Conservation (phyloP, 37 sponge, comb jelly and placozoan genomes). For the Sycon ciliatum region DNA sequence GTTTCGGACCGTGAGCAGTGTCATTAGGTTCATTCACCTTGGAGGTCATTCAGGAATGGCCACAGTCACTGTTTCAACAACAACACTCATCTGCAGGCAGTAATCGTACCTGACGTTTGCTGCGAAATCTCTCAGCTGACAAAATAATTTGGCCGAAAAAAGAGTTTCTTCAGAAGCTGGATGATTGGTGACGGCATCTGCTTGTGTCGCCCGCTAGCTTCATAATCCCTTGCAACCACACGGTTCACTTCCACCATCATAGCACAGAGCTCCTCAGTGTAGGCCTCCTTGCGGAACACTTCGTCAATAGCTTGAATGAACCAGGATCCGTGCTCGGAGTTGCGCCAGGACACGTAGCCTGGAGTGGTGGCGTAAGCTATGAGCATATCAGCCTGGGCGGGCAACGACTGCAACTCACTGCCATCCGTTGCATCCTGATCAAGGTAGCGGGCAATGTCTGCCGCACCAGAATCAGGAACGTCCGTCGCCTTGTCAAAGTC, state of each 20-base stretch:
- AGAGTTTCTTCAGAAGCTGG: slow-evolving; percentile 19
- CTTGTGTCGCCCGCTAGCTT: slow-evolving; percentile 36
- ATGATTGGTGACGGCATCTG: slow-evolving; percentile 14
- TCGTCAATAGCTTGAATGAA: slow-evolving; percentile 70
- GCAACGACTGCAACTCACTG: slow-evolving; percentile 31
- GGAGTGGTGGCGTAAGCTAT: slow-evolving; percentile 73
- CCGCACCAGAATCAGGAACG: too few species aligned
- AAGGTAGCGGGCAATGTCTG: too few species aligned
- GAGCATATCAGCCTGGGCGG: slow-evolving; percentile 70
- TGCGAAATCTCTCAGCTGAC: too few species aligned
- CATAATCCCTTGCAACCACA: slow-evolving; percentile 53
- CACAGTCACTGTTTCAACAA: too few species aligned
- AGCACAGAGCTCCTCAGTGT: slow-evolving; percentile 44
- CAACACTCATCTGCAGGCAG: too few species aligned
- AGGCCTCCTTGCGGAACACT: slow-evolving; percentile 31
- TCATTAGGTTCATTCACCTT: too few species aligned
- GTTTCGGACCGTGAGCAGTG: too few species aligned
- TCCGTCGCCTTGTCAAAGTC: too few species aligned
- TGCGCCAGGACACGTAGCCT: slow-evolving; percentile 84
- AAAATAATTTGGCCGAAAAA: neutral
- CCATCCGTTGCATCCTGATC: too few species aligned
- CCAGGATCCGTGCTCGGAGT: slow-evolving; percentile 64
- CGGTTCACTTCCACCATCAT: slow-evolving; percentile 66
- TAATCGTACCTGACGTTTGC: too few species aligned
- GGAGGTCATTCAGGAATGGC: too few species aligned